Conservation (phyloP, 2,797 vertebrate genomes). For the Sparidentex hasta region DNA sequence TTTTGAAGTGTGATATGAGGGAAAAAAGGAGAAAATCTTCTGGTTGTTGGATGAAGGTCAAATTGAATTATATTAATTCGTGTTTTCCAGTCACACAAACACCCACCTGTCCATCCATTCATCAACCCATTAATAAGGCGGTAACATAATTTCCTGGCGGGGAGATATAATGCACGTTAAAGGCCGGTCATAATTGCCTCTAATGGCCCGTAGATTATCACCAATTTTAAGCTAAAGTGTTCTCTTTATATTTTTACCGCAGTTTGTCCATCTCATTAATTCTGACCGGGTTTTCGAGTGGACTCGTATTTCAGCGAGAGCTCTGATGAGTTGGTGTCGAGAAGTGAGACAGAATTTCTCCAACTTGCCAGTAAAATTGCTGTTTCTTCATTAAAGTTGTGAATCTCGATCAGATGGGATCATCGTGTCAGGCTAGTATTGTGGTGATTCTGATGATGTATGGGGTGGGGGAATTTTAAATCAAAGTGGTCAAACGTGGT, state of each 20-base stretch:
- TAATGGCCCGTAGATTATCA: conserved; percentile 43
- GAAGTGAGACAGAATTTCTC: conserved; percentile 2
- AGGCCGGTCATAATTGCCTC: conserved; percentile 32
- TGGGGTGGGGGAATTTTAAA: too few species aligned
- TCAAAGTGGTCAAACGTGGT: too few species aligned
- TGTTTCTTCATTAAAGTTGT: neutral
- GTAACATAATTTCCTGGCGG: conserved; percentile 42
- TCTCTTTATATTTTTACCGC: conserved; percentile 34
- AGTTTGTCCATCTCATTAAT: conserved; percentile 35
- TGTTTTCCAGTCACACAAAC: conserved; percentile 16
- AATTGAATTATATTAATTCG: neutral
- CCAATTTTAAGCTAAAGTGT: conserved; percentile 25
- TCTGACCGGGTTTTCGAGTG: conserved; percentile 11
- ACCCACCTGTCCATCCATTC: conserved; percentile 4
- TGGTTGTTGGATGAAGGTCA: conserved; percentile 7
- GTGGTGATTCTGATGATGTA: neutral
- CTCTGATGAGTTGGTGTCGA: neutral
- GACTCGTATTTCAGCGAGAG: conserved; percentile 3
- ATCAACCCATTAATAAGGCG: conserved; percentile 37
- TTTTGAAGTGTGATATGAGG: conserved; percentile 4
- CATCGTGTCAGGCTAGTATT: neutral
- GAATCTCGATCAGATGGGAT: neutral
- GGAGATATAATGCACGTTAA: conserved; percentile 35
- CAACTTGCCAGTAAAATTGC: neutral
- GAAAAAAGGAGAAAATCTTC: conserved; percentile 8